These are phyloP conservation scores for Bolinopsis microptera DNA, from an alignment of 37 sponge, comb jelly and placozoan species.

Conservation along the genomic window DNA sequence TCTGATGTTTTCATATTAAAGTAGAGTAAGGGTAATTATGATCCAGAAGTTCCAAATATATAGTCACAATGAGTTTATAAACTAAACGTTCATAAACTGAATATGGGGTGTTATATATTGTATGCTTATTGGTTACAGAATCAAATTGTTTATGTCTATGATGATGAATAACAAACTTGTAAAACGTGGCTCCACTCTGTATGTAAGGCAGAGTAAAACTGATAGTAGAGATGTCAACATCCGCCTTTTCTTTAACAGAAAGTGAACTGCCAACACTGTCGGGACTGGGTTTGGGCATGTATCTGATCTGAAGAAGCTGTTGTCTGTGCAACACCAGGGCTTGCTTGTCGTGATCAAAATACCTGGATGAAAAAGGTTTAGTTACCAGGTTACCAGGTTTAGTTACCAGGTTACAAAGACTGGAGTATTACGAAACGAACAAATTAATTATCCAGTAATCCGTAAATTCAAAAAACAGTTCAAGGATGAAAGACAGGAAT, in stretches of 20 bases:
- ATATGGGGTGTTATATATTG: too few species aligned
- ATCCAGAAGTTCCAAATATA: too few species aligned
- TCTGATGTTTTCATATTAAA: too few species aligned
- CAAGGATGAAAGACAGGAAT: not conserved
- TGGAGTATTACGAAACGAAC: too few species aligned
- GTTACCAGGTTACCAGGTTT: too few species aligned
- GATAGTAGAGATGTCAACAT: not conserved
- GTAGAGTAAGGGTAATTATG: too few species aligned
- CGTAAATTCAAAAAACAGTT: not conserved
- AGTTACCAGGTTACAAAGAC: not conserved
- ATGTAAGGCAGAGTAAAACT: slow-evolving; percentile 1
- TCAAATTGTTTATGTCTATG: too few species aligned
- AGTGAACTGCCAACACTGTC: slow-evolving; percentile 4
- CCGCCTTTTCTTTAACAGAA: not conserved
- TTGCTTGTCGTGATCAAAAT: slow-evolving; percentile 53
- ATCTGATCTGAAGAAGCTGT: not conserved
- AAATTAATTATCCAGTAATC: not conserved
- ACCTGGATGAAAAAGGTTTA: too few species aligned
- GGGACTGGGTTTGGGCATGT: slow-evolving; percentile 29
- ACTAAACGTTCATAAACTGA: too few species aligned
- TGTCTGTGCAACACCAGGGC: not conserved
- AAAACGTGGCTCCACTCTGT: not conserved
- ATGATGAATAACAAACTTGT: not conserved
- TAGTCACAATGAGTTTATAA: too few species aligned
- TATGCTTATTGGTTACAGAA: too few species aligned